phyloP scores from a whole-genome alignment of 2,888 invertebrate species.

The Steinernema carpocapsae region DNA sequence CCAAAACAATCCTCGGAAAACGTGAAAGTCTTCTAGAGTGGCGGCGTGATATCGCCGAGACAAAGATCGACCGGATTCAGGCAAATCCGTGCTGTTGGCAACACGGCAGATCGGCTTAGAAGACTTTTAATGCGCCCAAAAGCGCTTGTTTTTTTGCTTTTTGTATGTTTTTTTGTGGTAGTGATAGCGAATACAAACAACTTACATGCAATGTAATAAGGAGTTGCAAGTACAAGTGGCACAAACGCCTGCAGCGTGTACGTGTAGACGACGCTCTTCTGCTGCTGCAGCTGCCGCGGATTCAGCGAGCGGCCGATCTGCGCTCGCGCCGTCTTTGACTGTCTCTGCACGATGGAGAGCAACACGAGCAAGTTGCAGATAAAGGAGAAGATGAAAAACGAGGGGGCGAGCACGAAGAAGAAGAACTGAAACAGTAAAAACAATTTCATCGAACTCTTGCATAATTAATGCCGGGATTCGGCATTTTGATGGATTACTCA shows the following conservation, averaged over 20 bases:
- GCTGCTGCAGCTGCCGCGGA: conserved; percentile 54
- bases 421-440: conserved; percentile 48
- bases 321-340: conserved; percentile 56
- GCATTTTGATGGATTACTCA: neutral
- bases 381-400: conserved; percentile 55
- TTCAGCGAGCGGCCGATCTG: conserved; percentile 53
- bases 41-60: too few species aligned
- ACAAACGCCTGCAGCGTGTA: conserved; percentile 52
- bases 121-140: neutral
- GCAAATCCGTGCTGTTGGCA: too few species aligned
- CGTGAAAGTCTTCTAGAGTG: too few species aligned
- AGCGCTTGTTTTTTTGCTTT: too few species aligned
- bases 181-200: neutral
- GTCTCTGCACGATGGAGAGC: conserved; percentile 50
- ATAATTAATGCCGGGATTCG: neutral
- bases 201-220: conserved; percentile 57
- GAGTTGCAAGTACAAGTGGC: conserved; percentile 53
- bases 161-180: too few species aligned
- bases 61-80: too few species aligned
- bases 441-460: neutral
- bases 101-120: neutral
- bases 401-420: conserved; percentile 56
- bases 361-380: conserved; percentile 52
- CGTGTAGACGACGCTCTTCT: conserved; percentile 53
- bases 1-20: too few species aligned